Evolutionary conservation across 2,113 vertebrate species (phyloP), one percentile per base, ranked within the genome.

Genomic region (Madoqua kirkii): DNA sequence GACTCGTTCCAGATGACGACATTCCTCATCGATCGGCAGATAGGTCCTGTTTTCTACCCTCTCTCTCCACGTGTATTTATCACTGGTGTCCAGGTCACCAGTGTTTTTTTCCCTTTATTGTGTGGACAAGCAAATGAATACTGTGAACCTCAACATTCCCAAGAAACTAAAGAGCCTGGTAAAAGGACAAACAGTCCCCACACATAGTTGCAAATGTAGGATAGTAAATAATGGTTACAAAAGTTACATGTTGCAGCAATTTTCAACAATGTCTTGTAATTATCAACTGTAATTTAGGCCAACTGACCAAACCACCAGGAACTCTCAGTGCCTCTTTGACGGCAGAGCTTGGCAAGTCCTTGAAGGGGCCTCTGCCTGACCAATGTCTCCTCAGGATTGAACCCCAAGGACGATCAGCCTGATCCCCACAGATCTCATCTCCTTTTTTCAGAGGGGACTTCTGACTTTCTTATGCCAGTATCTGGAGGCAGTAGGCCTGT

Each of bases 201-300:
- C 87, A 85, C 78, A 78, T 13, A 43, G n/a, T 91, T 94, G 54
- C 86, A 86, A 93, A 79, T 60, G 21, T 40, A 74, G 81, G 52
- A 21, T 36, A n/a, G 59, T 50, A 92, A 96, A 82, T 86, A 78
- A 62, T 71, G 67, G 43, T 96, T 96, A 83, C 84, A 62, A 89
- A 95, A 95, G 93, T 89, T 93, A 55, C 43, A 86, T 87, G 36
- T 92, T 96, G 88, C 54, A 92, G 52, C 59, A 74, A 40, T 95
- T 95, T 91, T 90, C 89, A 87, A 88, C 81, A 85, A 43, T 90
- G 33, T 83, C 91, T 13, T 95, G 17, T 81, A 67, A 96, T 93
- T 89, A 90, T 92, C 84, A 87, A n/a, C 91, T 74, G 27, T 62
- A 83, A 52, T 59, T 93, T 50, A 85, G 79, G 48, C 88, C 84